These are phyloP conservation scores for Scylla paramamosain DNA, from an alignment of 1,140 invertebrate species.

Conservation along the genomic window DNA sequence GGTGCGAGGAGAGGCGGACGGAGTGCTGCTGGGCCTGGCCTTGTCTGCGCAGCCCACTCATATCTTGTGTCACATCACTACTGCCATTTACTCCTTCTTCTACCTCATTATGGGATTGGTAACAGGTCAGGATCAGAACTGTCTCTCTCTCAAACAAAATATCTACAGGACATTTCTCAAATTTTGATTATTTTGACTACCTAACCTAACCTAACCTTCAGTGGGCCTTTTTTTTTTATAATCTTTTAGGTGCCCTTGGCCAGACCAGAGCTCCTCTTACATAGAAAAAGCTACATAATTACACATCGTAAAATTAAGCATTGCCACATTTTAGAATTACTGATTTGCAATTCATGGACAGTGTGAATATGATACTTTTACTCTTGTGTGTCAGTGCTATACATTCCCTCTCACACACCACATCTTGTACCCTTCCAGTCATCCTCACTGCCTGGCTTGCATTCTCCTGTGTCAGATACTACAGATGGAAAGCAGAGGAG, in stretches of 20 bases:
- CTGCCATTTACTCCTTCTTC: conserved; percentile 69
- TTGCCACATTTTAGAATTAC: no score
- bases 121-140: conserved; percentile 25
- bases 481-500: conserved; percentile 63
- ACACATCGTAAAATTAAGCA: no score
- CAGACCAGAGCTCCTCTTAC: no score
- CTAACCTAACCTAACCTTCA: no score
- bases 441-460: conserved; percentile 48
- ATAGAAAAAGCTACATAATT: no score
- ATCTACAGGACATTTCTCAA: no score
- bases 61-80: conserved; percentile 63
- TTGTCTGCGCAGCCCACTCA: conserved; percentile 52
- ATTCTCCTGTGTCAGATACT: conserved; percentile 57
- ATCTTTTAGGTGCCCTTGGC: no score
- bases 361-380: no score
- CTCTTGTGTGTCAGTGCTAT: no score
- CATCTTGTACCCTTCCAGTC: conserved; percentile 13
- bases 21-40: conserved; percentile 34
- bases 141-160: not conserved
- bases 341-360: no score
- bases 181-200: no score
- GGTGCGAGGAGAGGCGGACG: not conserved
- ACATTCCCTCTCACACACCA: no score
- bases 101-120: conserved; percentile 45
- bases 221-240: not conserved